Evolutionary conservation across 2,113 vertebrate species (phyloP).

Genomic region (Callithrix jacchus): DNA sequence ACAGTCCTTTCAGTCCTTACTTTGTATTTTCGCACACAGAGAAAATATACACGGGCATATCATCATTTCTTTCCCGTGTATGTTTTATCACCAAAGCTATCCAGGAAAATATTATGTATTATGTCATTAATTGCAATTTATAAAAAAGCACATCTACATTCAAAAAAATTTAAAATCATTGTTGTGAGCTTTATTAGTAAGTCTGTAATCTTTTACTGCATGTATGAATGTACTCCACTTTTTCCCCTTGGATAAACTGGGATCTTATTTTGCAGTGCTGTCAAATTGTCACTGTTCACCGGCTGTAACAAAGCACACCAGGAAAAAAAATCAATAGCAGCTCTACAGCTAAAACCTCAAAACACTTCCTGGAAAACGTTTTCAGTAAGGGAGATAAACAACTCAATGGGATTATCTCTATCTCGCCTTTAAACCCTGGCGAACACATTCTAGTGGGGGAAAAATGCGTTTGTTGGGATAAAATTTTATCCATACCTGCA

Average conservation of each 20-base stretch:
- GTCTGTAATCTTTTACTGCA: neutral
- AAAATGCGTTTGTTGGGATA: constrained; percentile 20
- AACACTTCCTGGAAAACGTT: constrained; percentile 61
- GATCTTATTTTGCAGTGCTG: constrained; percentile 25
- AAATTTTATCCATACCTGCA: constrained; percentile 53
- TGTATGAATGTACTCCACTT: neutral
- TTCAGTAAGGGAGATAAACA: constrained; percentile 67
- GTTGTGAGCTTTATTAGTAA: neutral
- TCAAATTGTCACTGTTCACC: constrained; percentile 54
- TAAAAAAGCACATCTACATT: neutral
- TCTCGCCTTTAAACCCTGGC: constrained; percentile 53
- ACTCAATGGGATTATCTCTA: constrained; percentile 63
- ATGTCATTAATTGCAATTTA: neutral
- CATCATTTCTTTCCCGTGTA: neutral
- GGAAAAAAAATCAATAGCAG: constrained; percentile 59
- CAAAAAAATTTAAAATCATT: neutral
- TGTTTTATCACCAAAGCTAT: neutral
- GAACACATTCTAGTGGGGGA: neutral
- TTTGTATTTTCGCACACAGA: neutral
- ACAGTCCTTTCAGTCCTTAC: neutral
- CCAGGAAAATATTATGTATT: neutral
- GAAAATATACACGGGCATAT: neutral
- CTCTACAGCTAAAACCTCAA: constrained; percentile 50
- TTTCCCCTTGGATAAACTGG: neutral
- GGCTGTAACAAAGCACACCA: constrained; percentile 48